Evolutionary conservation across 2,888 invertebrate genomes (phyloP).

Genomic region (Dichetophora obliterata): DNA sequence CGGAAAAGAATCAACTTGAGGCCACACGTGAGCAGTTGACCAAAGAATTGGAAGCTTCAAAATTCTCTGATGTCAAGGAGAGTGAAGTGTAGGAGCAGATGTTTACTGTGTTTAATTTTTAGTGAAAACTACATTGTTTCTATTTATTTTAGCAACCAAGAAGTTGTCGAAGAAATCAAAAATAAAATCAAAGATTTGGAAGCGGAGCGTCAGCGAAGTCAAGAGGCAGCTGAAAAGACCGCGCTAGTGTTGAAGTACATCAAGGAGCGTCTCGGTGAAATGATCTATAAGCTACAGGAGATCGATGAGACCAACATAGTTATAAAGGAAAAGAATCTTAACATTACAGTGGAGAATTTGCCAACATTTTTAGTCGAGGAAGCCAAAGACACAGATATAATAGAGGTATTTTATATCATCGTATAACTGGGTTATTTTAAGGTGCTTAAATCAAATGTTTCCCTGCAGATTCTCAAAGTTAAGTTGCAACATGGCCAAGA

Average conservation of each 20-base stretch:
- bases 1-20: constrained; percentile 80
- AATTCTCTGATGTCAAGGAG: constrained; percentile 84
- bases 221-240: constrained; percentile 65
- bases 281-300: constrained; percentile 69
- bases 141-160: constrained; percentile 75
- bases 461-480: constrained; percentile 61
- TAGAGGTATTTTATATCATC: constrained; percentile 59
- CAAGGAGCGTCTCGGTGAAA: constrained; percentile 66
- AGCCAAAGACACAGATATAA: constrained; percentile 64
- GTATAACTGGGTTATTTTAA: not conserved
- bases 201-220: constrained; percentile 67
- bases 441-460: not conserved
- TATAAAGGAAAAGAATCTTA: constrained; percentile 55
- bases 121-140: not conserved
- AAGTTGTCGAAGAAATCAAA: constrained; percentile 77
- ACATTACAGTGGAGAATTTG: constrained; percentile 58
- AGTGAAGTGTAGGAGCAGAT: constrained; percentile 78
- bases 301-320: constrained; percentile 66
- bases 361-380: constrained; percentile 61
- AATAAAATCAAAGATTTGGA: constrained; percentile 72
- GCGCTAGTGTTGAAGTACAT: constrained; percentile 64
- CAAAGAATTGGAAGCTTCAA: constrained; percentile 80
- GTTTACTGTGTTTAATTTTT: not conserved
- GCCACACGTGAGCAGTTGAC: constrained; percentile 76
- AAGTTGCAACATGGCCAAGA: constrained; percentile 64